Conservation (phyloP, 2,797 vertebrate genomes). For the Gastrophryne carolinensis region DNA sequence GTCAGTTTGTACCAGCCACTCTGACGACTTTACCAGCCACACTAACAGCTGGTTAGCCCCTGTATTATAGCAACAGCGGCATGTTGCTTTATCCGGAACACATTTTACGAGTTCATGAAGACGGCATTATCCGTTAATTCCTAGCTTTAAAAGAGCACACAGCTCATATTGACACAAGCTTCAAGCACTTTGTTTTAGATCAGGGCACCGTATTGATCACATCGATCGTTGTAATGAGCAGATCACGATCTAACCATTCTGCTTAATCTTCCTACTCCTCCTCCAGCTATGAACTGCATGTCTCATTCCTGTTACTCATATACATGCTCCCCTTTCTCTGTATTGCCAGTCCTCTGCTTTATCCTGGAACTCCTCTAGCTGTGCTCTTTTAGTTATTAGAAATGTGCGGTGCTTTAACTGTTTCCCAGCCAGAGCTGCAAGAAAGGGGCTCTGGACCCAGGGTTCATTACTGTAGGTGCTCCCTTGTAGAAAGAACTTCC, state of each 20-base stretch:
- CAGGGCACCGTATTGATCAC: neutral
- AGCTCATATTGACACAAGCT: neutral
- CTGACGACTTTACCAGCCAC: neutral
- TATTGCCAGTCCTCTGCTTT: no score
- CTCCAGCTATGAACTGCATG: neutral
- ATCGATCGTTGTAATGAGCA: neutral
- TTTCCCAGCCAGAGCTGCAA: no score
- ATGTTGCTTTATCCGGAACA: neutral
- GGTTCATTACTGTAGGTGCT: no score
- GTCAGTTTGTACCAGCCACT: conserved; percentile 11
- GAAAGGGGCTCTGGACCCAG: no score
- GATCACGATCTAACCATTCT: neutral
- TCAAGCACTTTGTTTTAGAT: neutral
- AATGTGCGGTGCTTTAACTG: no score
- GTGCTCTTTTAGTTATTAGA: no score
- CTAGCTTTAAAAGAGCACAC: neutral
- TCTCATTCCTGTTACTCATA: neutral
- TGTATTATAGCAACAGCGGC: neutral
- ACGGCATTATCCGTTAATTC: neutral
- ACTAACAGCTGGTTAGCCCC: neutral
- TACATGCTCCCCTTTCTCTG: no score
- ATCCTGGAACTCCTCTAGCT: no score
- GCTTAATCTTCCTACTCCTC: neutral
- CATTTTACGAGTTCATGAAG: neutral
- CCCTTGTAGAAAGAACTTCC: no score